Evolutionary conservation across 2,888 invertebrate species (phyloP).

Genomic region (Leptinotarsa tumamoca): DNA sequence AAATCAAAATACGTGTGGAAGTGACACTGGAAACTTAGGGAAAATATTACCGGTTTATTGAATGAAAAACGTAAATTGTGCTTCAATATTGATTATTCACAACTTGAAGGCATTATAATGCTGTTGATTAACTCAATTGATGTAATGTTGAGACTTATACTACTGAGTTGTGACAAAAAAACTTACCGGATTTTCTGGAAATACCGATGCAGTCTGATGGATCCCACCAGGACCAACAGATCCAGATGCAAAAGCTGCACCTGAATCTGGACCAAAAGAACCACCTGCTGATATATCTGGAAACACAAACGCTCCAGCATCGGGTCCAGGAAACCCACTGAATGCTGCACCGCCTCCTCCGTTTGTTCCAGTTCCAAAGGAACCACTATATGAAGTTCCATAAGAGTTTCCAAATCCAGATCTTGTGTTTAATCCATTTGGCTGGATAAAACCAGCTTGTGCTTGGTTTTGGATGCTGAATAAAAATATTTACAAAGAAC

Average conservation of each 20-base stretch:
- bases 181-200: slow-evolving; percentile 73
- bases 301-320: slow-evolving; percentile 31
- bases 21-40: too few species aligned
- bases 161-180: neutral
- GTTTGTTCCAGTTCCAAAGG: slow-evolving; percentile 34
- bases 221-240: slow-evolving; percentile 69
- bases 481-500: slow-evolving; percentile 14
- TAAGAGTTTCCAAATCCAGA: slow-evolving; percentile 17
- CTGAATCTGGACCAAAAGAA: slow-evolving; percentile 35
- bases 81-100: too few species aligned
- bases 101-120: too few species aligned
- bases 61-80: too few species aligned
- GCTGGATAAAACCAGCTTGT: slow-evolving; percentile 14
- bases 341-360: slow-evolving; percentile 44
- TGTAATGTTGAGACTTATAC: too few species aligned
- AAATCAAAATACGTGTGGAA: too few species aligned
- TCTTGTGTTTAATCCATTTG: slow-evolving; percentile 18
- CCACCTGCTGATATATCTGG: slow-evolving; percentile 40
- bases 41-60: too few species aligned
- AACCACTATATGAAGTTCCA: slow-evolving; percentile 38
- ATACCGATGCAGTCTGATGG: slow-evolving; percentile 72
- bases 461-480: slow-evolving; percentile 33
- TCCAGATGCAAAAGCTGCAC: slow-evolving; percentile 69
- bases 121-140: too few species aligned
- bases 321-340: slow-evolving; percentile 23